These are phyloP conservation scores for Xenentodon cancila DNA, from an alignment of 2,797 vertebrate species.

Conservation along the genomic window DNA sequence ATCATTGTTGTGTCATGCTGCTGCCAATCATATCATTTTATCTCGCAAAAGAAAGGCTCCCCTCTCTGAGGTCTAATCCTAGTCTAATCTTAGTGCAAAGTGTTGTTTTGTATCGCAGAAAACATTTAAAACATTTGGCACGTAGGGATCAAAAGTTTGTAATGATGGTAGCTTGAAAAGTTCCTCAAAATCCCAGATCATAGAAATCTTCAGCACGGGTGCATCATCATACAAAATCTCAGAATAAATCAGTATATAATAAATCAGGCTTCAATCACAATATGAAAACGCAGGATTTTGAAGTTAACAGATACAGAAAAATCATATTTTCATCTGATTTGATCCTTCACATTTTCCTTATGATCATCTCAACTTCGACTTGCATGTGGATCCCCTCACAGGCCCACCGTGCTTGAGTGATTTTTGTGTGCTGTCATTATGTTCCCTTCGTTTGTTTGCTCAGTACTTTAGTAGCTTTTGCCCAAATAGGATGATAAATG, in stretches of 20 bases:
- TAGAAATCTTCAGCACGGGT: neutral
- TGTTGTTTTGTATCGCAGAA: neutral
- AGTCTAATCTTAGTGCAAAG: constrained; percentile 3
- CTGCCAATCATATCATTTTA: constrained; percentile 1
- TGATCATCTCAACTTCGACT: too few relatives aligned
- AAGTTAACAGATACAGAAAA: too few relatives aligned
- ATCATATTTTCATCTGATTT: too few relatives aligned
- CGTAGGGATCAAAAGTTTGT: neutral
- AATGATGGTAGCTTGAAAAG: neutral
- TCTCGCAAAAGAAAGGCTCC: neutral
- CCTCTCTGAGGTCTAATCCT: neutral
- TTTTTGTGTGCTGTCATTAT: too few relatives aligned
- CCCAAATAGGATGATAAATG: too few relatives aligned
- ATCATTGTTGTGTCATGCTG: neutral
- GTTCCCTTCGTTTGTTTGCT: too few relatives aligned
- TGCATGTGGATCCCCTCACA: too few relatives aligned
- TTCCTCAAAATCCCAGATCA: neutral
- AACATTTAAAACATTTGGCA: neutral
- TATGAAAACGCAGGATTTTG: too few relatives aligned
- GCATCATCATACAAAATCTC: neutral
- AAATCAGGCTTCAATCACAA: too few relatives aligned
- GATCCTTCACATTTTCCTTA: too few relatives aligned
- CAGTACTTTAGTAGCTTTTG: too few relatives aligned
- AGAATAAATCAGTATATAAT: neutral
- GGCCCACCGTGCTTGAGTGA: too few relatives aligned